These are phyloP conservation scores for Lepeophtheirus salmonis DNA, from an alignment of 1,140 invertebrate species.

Conservation along the genomic window DNA sequence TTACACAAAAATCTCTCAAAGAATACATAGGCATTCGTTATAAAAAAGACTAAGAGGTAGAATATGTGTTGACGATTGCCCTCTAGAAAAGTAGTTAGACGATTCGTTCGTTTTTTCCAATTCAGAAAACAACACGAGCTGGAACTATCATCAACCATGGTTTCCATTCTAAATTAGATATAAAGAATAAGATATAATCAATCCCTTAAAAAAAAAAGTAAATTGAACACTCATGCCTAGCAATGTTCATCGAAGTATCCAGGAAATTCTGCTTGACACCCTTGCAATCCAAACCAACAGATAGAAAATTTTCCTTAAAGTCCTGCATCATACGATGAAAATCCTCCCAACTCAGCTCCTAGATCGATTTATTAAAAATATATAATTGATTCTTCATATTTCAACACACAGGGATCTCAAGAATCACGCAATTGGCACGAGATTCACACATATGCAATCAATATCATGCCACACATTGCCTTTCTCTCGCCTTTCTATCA, in stretches of 20 bases:
- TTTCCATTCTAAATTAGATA: background rate
- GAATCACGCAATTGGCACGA: too few relatives aligned
- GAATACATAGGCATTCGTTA: constrained; percentile 78
- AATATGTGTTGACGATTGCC: constrained; percentile 98
- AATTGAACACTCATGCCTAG: constrained; percentile 25
- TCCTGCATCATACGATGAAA: constrained; percentile 92
- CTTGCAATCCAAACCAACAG: constrained; percentile 83
- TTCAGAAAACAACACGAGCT: background rate
- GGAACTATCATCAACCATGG: background rate
- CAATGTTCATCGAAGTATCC: constrained; percentile 80
- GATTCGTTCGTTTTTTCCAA: background rate
- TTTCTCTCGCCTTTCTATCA: too few relatives aligned
- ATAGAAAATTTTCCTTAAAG: constrained; percentile 87
- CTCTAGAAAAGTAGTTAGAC: constrained; percentile 39
- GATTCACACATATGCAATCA: too few relatives aligned
- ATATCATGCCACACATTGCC: too few relatives aligned
- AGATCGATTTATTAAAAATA: too few relatives aligned
- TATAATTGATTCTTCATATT: too few relatives aligned
- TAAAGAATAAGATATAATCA: background rate
- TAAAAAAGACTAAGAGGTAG: constrained; percentile 90
- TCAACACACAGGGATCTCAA: too few relatives aligned
- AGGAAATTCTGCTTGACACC: constrained; percentile 91
- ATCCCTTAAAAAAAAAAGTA: background rate
- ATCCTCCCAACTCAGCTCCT: constrained; percentile 70
- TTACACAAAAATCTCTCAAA: constrained; percentile 88